Base-by-base conservation (phyloP, 53 echinoderm and acorn worm genomes). In the Arbacia lixula region DNA sequence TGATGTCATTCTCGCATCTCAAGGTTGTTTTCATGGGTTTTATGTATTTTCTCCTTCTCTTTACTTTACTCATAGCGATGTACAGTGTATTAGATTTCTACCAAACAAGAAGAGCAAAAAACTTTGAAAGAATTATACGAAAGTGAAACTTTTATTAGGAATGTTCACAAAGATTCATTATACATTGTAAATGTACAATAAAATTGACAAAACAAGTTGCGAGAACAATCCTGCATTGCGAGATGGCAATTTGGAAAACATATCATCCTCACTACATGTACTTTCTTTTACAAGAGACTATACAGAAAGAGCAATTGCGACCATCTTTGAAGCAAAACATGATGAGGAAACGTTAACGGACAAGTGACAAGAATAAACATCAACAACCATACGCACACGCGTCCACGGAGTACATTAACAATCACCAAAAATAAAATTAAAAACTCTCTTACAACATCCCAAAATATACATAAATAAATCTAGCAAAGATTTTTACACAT, bases 131-230 rank as follows among this genome's bases (percentile, higher is more conserved):
- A 30, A 33, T 20, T 28, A 41, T 74, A 74, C 30, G 74, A 74
- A 74, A 74, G 74, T 74, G 74, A 74, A 74, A 51, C 57, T 53
- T 74, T 74, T 74, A 74, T 74, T 74, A 74, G 74, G 74, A 74
- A 74, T 74, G 74, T 74, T 74, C 32, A 53, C 53, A 51, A 53
- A 28, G 52, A 53, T 54, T 74, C 12, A 25, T 74, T 74, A 16
- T 71, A 71, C 71, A 71, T 42, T 71, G 26, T 39, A 71, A 40
- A 43, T 41, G 11, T 26, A 22, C 17, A 40, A 38, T 36, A 40
- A 36, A 26, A 21, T 40, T 25, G 12, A 43, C 5, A 71, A 71
- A 41, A 42, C 1, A 6, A 12, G 22, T 28, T 11, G 42, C 26
- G 27, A 61, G 34, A 61, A 61, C 30, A 4, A 17, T 5, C 10